Percentiles rank a stretch among this genome's conserved stretches.
Evolutionary conservation across 2,113 vertebrate genomes (phyloP).

Genomic region (Kryptolebias marmoratus): DNA sequence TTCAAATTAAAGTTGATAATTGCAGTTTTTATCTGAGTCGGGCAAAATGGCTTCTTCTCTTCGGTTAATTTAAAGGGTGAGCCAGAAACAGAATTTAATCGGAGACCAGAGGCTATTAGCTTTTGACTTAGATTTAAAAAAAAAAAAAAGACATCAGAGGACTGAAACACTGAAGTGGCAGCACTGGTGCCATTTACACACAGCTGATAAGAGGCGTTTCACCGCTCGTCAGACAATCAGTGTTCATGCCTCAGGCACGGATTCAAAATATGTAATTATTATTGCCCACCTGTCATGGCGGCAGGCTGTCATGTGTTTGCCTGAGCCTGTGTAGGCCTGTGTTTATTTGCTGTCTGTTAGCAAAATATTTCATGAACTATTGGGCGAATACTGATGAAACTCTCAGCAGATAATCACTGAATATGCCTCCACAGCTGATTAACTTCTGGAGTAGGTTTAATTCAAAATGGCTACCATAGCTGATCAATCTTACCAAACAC

Average conservation of each 20-base stretch:
- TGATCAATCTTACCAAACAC: too few species aligned
- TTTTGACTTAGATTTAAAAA: slow-evolving; percentile 31
- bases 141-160: background rate
- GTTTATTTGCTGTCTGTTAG: too few species aligned
- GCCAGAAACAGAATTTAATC: slow-evolving; percentile 52
- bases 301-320: too few species aligned
- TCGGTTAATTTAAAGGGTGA: slow-evolving; percentile 54
- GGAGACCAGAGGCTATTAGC: slow-evolving; percentile 60
- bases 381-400: too few species aligned
- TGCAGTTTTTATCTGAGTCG: slow-evolving; percentile 43
- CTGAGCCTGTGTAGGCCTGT: too few species aligned
- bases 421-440: too few species aligned
- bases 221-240: slow-evolving; percentile 1
- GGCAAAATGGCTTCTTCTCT: slow-evolving; percentile 38
- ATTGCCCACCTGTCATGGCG: background rate
- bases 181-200: slow-evolving; percentile 25
- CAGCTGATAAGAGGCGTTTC: slow-evolving; percentile 6
- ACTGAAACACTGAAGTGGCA: slow-evolving; percentile 15
- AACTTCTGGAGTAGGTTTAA: too few species aligned
- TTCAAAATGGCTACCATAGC: too few species aligned
- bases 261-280: slow-evolving; percentile 24
- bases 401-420: too few species aligned
- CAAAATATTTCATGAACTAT: too few species aligned
- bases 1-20: slow-evolving; percentile 53
- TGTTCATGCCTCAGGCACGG: slow-evolving; percentile 18